A percentile compares a stretch with the other conserved stretches of the same genome.
These are phyloP conservation scores for Lepidonotus clava DNA, from an alignment of 2,888 invertebrate species.

Conservation along the genomic window DNA sequence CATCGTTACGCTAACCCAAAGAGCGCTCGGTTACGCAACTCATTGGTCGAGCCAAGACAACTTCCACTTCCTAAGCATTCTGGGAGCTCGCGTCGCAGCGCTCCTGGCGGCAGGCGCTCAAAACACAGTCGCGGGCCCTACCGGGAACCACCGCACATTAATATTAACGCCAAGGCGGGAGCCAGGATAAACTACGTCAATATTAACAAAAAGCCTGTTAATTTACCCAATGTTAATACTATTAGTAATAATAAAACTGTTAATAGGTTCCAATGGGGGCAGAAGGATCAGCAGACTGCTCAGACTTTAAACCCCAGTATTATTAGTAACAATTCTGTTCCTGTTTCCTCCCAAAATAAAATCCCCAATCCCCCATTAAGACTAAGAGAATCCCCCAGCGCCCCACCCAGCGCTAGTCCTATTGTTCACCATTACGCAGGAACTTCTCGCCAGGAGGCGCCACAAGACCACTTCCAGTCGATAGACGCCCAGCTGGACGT, in stretches of 20 bases:
- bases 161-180: constrained; percentile 35
- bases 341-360: too few relatives aligned
- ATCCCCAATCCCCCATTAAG: too few relatives aligned
- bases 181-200: constrained; percentile 38
- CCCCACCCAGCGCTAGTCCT: too few relatives aligned
- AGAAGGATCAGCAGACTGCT: too few relatives aligned
- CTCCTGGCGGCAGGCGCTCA: not conserved
- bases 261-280: too few relatives aligned
- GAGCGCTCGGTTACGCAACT: not conserved
- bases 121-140: not conserved
- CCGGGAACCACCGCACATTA: not conserved
- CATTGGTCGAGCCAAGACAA: not conserved
- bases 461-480: too few relatives aligned
- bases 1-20: not conserved
- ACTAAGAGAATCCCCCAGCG: too few relatives aligned
- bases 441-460: too few relatives aligned
- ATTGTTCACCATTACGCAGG: too few relatives aligned
- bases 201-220: not conserved
- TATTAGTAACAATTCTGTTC: too few relatives aligned
- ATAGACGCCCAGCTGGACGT: constrained; percentile 39
- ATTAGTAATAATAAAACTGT: too few relatives aligned
- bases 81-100: constrained; percentile 13
- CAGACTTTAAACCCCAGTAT: too few relatives aligned
- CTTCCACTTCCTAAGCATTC: constrained; percentile 26
- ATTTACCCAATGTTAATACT: not conserved